Percentiles rank a stretch among this genome's conserved stretches.
Evolutionary conservation across 1,140 invertebrate genomes (phyloP).

Genomic region (Radopholus similis): DNA sequence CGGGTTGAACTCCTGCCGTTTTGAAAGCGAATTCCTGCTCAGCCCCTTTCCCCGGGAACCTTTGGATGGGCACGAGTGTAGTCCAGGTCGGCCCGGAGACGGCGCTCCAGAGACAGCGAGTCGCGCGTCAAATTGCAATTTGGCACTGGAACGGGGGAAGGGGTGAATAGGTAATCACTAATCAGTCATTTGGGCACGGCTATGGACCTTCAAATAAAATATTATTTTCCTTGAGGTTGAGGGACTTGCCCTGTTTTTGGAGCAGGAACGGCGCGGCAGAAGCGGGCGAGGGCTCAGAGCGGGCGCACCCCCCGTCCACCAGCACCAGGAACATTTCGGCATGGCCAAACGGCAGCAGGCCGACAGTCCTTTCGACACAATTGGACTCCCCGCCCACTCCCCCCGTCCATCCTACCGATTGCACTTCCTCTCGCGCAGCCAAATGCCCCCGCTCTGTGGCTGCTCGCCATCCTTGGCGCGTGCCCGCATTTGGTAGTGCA

Average conservation of each 20-base stretch:
- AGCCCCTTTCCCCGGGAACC: neutral
- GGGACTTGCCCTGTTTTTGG: neutral
- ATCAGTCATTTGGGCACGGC: neutral
- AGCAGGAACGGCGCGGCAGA: neutral
- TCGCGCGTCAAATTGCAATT: slow-evolving; percentile 9
- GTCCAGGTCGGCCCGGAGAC: neutral
- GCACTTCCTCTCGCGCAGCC: slow-evolving; percentile 2
- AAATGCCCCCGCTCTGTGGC: neutral
- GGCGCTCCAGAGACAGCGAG: neutral
- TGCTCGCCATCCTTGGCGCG: neutral
- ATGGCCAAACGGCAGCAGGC: slow-evolving; percentile 9
- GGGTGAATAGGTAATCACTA: neutral
- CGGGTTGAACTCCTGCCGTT: slow-evolving; percentile 10
- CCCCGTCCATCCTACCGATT: slow-evolving; percentile 12
- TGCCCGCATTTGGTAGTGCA: neutral
- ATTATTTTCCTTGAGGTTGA: no score
- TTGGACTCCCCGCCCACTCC: no score
- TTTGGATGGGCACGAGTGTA: slow-evolving; percentile 13
- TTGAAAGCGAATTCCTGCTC: neutral
- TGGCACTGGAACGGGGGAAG: neutral
- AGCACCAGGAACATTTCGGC: slow-evolving; percentile 7
- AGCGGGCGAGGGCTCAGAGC: neutral
- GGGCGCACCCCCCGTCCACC: neutral
- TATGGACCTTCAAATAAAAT: neutral
- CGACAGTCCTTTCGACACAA: slow-evolving; percentile 11